phyloP scores from a whole-genome alignment of 2,888 invertebrate species.

The Spatulosminthurus flaviceps region DNA sequence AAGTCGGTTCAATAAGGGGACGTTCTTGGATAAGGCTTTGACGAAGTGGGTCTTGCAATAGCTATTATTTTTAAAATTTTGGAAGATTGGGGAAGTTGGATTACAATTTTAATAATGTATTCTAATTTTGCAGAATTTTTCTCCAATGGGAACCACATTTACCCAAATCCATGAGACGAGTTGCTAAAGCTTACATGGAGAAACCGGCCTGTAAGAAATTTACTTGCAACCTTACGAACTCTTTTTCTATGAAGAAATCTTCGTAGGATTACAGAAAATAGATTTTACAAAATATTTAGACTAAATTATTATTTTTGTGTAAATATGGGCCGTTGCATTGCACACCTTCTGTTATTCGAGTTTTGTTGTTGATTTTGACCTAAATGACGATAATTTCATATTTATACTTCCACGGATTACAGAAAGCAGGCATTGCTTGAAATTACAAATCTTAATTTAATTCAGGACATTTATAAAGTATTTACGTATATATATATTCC shows the following conservation, averaged over 20 bases:
- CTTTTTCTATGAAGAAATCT: conserved; percentile 38
- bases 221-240: conserved; percentile 45
- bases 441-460: too few species aligned
- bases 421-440: too few species aligned
- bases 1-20: conserved; percentile 57
- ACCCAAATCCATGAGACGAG: conserved; percentile 50
- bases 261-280: neutral
- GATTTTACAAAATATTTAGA: too few species aligned
- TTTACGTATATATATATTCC: too few species aligned
- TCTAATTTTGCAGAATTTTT: conserved; percentile 16
- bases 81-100: too few species aligned
- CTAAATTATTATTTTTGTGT: too few species aligned
- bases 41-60: conserved; percentile 48
- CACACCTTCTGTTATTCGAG: too few species aligned
- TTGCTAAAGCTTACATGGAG: conserved; percentile 54
- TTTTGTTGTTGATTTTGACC: too few species aligned
- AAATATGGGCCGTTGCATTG: too few species aligned
- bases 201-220: conserved; percentile 46
- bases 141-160: conserved; percentile 48
- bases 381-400: too few species aligned
- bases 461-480: too few species aligned
- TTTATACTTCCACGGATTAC: too few species aligned
- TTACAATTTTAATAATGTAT: neutral
- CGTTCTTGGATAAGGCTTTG: conserved; percentile 57
- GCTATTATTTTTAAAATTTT: neutral